These are phyloP conservation scores for Pangasius macronema DNA, from an alignment of 2,797 vertebrate genomes.

Conservation along the genomic window DNA sequence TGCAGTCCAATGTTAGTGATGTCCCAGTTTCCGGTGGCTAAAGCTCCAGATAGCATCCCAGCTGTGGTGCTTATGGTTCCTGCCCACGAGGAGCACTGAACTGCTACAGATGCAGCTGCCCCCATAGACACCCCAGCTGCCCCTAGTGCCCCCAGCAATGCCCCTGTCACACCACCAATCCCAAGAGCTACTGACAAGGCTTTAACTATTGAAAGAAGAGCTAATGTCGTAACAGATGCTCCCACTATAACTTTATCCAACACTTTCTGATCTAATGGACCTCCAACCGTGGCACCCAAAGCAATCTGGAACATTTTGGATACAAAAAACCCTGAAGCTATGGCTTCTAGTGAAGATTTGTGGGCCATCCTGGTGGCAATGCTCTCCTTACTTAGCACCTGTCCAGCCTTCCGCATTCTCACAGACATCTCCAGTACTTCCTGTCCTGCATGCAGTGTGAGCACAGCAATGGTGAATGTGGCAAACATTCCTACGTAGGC, in stretches of 20 bases:
- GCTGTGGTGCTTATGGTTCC: constrained; percentile 43
- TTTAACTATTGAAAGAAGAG: constrained; percentile 35
- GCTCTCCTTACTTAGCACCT: constrained; percentile 39
- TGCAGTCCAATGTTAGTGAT: constrained; percentile 46
- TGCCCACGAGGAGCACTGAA: constrained; percentile 46
- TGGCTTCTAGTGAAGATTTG: constrained; percentile 48
- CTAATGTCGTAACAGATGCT: constrained; percentile 23
- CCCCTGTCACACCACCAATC: constrained; percentile 52
- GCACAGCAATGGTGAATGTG: constrained; percentile 52
- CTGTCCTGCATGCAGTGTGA: constrained; percentile 57
- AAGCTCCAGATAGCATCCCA: constrained; percentile 47
- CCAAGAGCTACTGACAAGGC: constrained; percentile 33
- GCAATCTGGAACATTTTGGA: constrained; percentile 55
- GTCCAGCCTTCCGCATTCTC: constrained; percentile 42
- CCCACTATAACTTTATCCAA: constrained; percentile 44
- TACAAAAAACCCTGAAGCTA: constrained; percentile 53
- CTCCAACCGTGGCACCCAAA: constrained; percentile 52
- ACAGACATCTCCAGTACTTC: constrained; percentile 44
- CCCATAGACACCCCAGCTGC: constrained; percentile 57
- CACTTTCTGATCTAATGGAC: constrained; percentile 35
- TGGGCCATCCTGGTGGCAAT: constrained; percentile 39
- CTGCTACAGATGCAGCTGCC: constrained; percentile 43
- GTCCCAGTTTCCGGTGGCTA: constrained; percentile 44
- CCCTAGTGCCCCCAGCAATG: constrained; percentile 52
- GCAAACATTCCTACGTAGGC: constrained; percentile 57